Evolutionary conservation across 1,140 invertebrate species (phyloP).

Genomic region (Eueides isabella): DNA sequence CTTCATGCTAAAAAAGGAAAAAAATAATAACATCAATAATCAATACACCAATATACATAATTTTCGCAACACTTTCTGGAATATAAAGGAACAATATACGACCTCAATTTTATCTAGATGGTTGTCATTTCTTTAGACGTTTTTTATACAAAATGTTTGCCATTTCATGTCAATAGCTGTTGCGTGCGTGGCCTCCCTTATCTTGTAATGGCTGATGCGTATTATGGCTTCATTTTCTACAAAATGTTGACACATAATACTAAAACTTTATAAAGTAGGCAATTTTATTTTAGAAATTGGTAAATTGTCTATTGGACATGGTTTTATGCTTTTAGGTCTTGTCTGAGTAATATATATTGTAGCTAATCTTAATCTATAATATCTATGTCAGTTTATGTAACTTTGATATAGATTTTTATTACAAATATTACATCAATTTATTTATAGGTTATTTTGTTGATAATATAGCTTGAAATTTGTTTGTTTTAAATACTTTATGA

Average conservation of each 20-base stretch:
- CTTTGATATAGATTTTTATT: no score
- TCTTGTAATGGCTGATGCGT: conserved; percentile 35
- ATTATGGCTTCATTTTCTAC: conserved; percentile 26
- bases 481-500: no score
- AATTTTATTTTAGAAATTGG: conserved; percentile 1
- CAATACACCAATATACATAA: not conserved
- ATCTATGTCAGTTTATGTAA: not conserved
- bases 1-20: not conserved
- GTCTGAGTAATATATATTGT: no score
- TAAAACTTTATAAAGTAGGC: conserved; percentile 33
- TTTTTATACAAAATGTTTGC: conserved; percentile 13
- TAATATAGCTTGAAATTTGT: no score
- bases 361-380: not conserved
- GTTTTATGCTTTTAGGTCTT: not conserved
- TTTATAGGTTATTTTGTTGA: no score
- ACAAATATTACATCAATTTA: no score
- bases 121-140: not conserved
- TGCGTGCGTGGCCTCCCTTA: conserved; percentile 38
- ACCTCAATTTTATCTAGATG: conserved; percentile 8
- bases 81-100: conserved; percentile 7
- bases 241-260: conserved; percentile 42
- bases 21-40: not conserved
- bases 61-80: not conserved
- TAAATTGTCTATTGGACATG: not conserved
- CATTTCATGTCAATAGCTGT: conserved; percentile 38